These are phyloP conservation scores for Syngnathus floridae DNA, from an alignment of 2,113 vertebrate species.

Conservation along the genomic window DNA sequence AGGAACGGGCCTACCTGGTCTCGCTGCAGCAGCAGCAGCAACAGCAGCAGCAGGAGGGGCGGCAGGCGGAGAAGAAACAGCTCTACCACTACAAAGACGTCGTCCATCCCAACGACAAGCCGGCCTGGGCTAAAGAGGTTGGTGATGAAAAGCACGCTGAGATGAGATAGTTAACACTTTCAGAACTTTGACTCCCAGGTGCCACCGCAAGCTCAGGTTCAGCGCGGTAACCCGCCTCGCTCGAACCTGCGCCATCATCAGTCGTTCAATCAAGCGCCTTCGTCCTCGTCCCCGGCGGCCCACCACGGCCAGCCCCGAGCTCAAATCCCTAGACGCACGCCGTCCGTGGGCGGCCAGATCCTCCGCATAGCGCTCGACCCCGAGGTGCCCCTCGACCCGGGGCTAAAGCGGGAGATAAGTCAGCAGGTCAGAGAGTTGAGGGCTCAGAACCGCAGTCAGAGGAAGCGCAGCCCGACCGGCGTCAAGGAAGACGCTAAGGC, in stretches of 20 bases:
- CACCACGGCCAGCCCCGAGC: constrained; percentile 25
- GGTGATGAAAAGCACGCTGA: constrained; percentile 1
- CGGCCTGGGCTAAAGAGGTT: constrained; percentile 95
- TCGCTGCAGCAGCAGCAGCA: constrained; percentile 80
- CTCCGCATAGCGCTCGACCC: constrained; percentile 31
- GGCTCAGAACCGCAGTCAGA: constrained; percentile 31
- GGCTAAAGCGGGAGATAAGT: constrained; percentile 52
- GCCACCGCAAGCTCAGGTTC: constrained; percentile 48
- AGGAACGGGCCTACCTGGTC: constrained; percentile 87
- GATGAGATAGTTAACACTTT: too few relatives aligned
- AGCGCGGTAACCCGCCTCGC: constrained; percentile 57
- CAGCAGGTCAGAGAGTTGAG: constrained; percentile 49
- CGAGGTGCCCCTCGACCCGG: constrained; percentile 17
- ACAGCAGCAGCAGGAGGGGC: constrained; percentile 81
- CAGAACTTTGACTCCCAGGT: constrained; percentile 65
- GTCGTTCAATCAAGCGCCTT: constrained; percentile 50
- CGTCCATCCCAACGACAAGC: constrained; percentile 85
- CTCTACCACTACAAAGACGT: constrained; percentile 93
- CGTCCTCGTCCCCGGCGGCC: constrained; percentile 14
- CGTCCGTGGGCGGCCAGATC: constrained; percentile 36
- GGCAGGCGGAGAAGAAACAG: constrained; percentile 83
- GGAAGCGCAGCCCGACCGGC: constrained; percentile 47
- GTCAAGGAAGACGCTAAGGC: constrained; percentile 14
- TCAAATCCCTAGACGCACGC: constrained; percentile 24
- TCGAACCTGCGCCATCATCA: constrained; percentile 57